Base-by-base conservation (phyloP, 2,888 invertebrate species). In the Drosophila vallismaia region DNA sequence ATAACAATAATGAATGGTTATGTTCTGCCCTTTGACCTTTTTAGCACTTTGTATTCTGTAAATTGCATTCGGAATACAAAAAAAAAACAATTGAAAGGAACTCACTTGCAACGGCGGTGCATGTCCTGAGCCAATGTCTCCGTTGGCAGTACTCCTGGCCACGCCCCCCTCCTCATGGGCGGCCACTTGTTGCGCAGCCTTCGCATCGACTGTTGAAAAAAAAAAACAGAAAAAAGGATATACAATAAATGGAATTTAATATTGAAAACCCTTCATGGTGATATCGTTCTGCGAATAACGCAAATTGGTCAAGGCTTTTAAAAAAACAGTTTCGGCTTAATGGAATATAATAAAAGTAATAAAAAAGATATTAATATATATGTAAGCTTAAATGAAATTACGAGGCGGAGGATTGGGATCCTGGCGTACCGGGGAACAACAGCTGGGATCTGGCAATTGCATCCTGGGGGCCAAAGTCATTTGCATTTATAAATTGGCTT, bases 101-200 rank as follows among this genome's bases (percentile, higher is more conserved):
- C 89, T 76, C 88, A 93, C 93, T 91, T 93, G 93, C 66, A 95
- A 88, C 71, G 94, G 92, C 53, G 95, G 94, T 46, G 93, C 92
- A 88, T 94, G 94, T n/a, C 82, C 83, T 53, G 77, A 74, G 28
- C 92, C 91, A 76, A 94, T 92, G 80, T 94, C 94, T 24, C 94
- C 94, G 89, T 95, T 95, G 74, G 94, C 94, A 54, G 82, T 78
- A 84, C 85, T 92, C 75, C 77, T 56, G 54, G 51, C 26, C 14
- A 24, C 74, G n/a, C 56, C 75, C 12, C 56, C 75, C 14, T 91
- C 91, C 58, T 90, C 90, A 60, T 90, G 90, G 58, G 83, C 92
- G 73, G 89, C 76, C 82, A 86, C 88, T 81, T 84, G 84, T 85
- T 86, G 87, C 69, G 80, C 75, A n/a, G 85, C 86, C 19, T 82